phyloP scores from a whole-genome alignment of 2,797 vertebrate genomes.

The Thunnus albacares region DNA sequence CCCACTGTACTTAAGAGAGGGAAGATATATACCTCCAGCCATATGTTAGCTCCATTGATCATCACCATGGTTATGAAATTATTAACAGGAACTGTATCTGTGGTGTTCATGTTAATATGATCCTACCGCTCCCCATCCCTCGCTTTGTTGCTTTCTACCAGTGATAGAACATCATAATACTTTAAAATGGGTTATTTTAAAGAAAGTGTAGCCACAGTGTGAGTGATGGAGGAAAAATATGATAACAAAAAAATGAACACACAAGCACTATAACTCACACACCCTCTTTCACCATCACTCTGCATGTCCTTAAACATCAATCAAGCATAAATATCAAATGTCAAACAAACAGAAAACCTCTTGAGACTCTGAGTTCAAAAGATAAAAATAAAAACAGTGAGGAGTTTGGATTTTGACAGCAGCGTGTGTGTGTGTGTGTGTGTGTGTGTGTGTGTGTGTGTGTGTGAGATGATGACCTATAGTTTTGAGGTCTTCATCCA shows the following conservation, averaged over 20 bases:
- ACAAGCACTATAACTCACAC: constrained; percentile 1
- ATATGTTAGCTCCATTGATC: not conserved
- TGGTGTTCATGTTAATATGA: not conserved
- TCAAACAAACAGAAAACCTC: constrained; percentile 32
- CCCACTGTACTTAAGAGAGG: not conserved
- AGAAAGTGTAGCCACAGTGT: not conserved
- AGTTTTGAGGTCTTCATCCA: constrained; percentile 34
- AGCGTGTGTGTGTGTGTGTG: not conserved
- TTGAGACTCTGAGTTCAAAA: constrained; percentile 8
- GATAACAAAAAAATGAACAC: not conserved
- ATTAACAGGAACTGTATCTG: not conserved
- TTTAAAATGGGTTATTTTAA: not conserved
- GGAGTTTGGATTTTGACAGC: constrained; percentile 20
- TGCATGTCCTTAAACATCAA: constrained; percentile 53
- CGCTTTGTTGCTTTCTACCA: not conserved
- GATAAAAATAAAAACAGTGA: not conserved
- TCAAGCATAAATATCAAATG: constrained; percentile 59
- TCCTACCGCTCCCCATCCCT: not conserved
- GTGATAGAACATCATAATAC: not conserved
- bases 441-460: constrained; percentile 5
- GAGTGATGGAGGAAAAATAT: not conserved
- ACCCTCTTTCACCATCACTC: constrained; percentile 20
- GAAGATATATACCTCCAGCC: not conserved
- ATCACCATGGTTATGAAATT: not conserved
- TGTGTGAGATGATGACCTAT: constrained; percentile 19